A percentile compares a stretch with the other conserved stretches of the same genome.
phyloP scores from a whole-genome alignment of 2,113 vertebrate genomes.

The Bagarius yarrelli region DNA sequence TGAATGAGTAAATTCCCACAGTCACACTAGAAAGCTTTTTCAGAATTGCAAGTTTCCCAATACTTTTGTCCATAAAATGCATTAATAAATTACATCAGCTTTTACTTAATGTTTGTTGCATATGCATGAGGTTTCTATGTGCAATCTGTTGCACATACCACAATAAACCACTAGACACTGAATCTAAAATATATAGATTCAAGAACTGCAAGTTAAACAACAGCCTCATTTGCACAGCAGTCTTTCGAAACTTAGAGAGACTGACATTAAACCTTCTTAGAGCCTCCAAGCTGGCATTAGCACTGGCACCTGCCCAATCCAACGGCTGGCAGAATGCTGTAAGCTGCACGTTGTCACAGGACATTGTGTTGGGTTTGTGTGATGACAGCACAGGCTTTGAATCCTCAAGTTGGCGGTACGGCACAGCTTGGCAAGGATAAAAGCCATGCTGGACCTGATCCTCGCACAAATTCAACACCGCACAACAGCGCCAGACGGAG shows the following conservation, averaged over 20 bases:
- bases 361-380: slow-evolving; percentile 50
- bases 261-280: slow-evolving; percentile 42
- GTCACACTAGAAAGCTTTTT: too few relatives aligned
- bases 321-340: slow-evolving; percentile 39
- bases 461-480: slow-evolving; percentile 6
- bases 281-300: slow-evolving; percentile 35
- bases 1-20: too few relatives aligned
- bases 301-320: slow-evolving; percentile 43
- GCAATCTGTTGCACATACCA: background rate
- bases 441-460: slow-evolving; percentile 29
- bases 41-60: too few relatives aligned
- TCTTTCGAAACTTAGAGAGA: slow-evolving; percentile 32
- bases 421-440: slow-evolving; percentile 46
- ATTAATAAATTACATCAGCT: background rate
- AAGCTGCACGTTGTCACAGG: slow-evolving; percentile 48
- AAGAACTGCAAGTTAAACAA: background rate
- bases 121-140: background rate
- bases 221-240: slow-evolving; percentile 14
- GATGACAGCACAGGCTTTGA: slow-evolving; percentile 42
- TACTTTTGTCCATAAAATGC: too few relatives aligned
- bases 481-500: background rate
- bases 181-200: background rate
- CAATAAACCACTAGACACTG: background rate
- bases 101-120: background rate
- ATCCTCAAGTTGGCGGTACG: slow-evolving; percentile 32